Evolutionary conservation across 37 sponge, comb jelly and placozoan genomes (phyloP), one percentile per base, ranked within the genome.

Genomic region (Bolinopsis microptera): DNA sequence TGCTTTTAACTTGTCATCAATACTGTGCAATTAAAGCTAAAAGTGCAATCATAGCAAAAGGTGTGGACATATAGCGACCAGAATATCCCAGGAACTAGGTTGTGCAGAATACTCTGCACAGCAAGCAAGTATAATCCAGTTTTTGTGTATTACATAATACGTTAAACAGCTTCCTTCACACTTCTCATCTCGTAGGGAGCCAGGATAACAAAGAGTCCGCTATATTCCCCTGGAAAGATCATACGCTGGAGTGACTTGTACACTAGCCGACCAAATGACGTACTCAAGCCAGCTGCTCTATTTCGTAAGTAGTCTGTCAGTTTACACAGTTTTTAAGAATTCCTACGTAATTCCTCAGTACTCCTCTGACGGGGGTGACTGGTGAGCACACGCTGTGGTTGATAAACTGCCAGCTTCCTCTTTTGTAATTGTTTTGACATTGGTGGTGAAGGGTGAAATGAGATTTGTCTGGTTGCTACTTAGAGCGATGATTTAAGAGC

Each of bases 201-300:
- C 5, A n/a, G 75, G 5, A 28, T 72, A 8, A 30, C 75, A 8
- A n/a, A 30, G 5, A 72, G 75, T 28, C 90, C 90, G 8, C 90
- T 86, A 0, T 86, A 86, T 27, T 3, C 1, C 13, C 90, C 90
- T 40, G 90, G 90, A 3, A 86, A 86, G 9, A 40, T 86, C 18
- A 28, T 86, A 9, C 34, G 61, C 24, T 86, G 90, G 90, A 86
- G 90, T 40, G 90, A 86, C 36, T 41, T 86, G 30, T 86, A 86
- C 90, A 23, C 26, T 8, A 28, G 9, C 32, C 2, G 21, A 26
- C 2, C 90, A 0, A 27, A 0, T 86, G 41, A 18, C 26, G 61
- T 86, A 18, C 0, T 34, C 27, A 39, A 35, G 13, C 8, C 90
- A 5, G 9, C 90, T 0, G 21, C 1, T 0, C 61, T 86, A 28